phyloP scores from a whole-genome alignment of 2,888 invertebrate genomes.

The Cephus pulcher region DNA sequence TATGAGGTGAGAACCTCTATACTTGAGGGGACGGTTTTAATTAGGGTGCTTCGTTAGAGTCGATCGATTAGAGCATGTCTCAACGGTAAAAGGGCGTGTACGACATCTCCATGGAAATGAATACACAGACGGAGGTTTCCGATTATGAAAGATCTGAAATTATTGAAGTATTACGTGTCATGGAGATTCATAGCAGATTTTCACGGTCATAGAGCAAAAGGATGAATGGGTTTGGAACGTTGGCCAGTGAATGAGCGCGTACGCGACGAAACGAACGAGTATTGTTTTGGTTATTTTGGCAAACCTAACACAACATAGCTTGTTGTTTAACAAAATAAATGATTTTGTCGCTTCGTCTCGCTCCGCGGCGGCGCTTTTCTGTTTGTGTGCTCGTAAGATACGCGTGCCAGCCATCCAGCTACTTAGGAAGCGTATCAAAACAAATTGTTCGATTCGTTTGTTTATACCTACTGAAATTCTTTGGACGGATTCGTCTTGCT shows the following conservation, averaged over 20 bases:
- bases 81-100: no score
- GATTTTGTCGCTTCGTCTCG: conserved; percentile 56
- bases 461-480: conserved; percentile 32
- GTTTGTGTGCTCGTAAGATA: conserved; percentile 24
- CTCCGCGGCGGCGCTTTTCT: not conserved
- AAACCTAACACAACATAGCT: conserved; percentile 63
- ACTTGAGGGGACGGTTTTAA: no score
- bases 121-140: no score
- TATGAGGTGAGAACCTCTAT: not conserved
- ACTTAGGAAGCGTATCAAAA: conserved; percentile 49
- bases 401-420: conserved; percentile 45
- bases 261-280: conserved; percentile 30
- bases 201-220: conserved; percentile 17
- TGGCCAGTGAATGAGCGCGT: conserved; percentile 34
- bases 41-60: no score
- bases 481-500: not conserved
- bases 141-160: no score
- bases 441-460: conserved; percentile 51
- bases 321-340: conserved; percentile 65
- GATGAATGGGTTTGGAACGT: conserved; percentile 34
- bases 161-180: not conserved
- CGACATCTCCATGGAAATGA: no score
- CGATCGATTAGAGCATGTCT: no score
- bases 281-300: conserved; percentile 65
- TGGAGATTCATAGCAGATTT: conserved; percentile 6